Evolutionary conservation across 2,113 vertebrate genomes (phyloP).

Genomic region (Paramisgurnus dabryanus): DNA sequence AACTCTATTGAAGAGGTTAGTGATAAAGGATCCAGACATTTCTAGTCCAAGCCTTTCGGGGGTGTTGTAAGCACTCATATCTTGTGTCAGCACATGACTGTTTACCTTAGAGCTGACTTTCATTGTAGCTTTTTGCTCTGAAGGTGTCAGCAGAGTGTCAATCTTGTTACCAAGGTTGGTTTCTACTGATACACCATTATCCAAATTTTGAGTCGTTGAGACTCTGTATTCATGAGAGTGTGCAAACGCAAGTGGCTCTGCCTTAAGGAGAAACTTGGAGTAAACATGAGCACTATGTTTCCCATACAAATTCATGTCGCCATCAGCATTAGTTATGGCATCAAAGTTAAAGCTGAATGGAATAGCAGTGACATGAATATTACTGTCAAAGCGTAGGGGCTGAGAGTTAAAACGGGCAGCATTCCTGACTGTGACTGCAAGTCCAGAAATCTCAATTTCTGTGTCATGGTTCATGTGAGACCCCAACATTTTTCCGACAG

Average conservation of each 20-base stretch:
- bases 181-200: conserved; percentile 65
- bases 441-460: conserved; percentile 78
- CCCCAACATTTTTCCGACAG: conserved; percentile 78
- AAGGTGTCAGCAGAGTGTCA: conserved; percentile 75
- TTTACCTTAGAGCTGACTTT: conserved; percentile 84
- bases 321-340: conserved; percentile 81
- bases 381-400: conserved; percentile 78
- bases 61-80: conserved; percentile 81
- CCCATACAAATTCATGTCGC: conserved; percentile 78
- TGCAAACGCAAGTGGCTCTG: conserved; percentile 83
- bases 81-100: conserved; percentile 80
- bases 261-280: conserved; percentile 84
- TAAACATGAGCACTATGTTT: conserved; percentile 85
- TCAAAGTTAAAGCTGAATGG: conserved; percentile 84
- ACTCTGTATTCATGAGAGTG: conserved; percentile 87
- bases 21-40: conserved; percentile 71
- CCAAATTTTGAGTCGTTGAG: conserved; percentile 76
- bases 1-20: conserved; percentile 70
- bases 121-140: conserved; percentile 80
- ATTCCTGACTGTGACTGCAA: conserved; percentile 77
- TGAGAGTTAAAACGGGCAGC: conserved; percentile 81
- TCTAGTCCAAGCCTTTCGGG: conserved; percentile 79
- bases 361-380: conserved; percentile 73
- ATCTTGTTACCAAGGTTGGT: conserved; percentile 81
- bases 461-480: conserved; percentile 79